Evolutionary conservation across 35 echinoderm and acorn worm genomes (phyloP).

Genomic region (Strongylocentrotus purpuratus): DNA sequence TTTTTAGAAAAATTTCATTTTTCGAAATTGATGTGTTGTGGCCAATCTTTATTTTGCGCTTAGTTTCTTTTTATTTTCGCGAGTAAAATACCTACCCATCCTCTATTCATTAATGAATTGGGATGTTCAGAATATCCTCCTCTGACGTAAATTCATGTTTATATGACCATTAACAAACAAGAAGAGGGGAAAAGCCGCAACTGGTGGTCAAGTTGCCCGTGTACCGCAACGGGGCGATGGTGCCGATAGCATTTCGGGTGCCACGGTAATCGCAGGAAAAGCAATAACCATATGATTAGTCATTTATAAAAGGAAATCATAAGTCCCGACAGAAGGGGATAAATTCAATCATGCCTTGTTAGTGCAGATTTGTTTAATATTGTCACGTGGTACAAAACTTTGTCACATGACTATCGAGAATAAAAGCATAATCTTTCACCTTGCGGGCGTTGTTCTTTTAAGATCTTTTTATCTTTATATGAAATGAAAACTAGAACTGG

Average conservation of each 20-base stretch:
- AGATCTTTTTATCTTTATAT: neutral
- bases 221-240: neutral
- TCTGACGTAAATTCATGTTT: neutral
- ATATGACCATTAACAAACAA: neutral
- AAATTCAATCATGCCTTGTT: conserved; percentile 35
- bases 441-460: neutral
- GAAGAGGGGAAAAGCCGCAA: neutral
- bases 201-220: neutral
- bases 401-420: neutral
- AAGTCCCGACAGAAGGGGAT: conserved; percentile 39
- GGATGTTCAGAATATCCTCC: neutral
- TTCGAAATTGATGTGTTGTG: no score
- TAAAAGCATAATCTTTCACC: neutral
- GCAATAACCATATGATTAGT: conserved; percentile 41
- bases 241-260: conserved; percentile 9
- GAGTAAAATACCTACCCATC: neutral
- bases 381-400: neutral
- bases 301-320: conserved; percentile 31
- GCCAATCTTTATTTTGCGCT: neutral
- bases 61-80: neutral
- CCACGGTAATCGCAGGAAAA: neutral
- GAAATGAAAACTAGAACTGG: neutral
- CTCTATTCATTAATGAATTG: neutral
- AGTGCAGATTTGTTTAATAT: neutral
- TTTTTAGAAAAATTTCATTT: neutral